These are phyloP conservation scores for Mythimna vitellina DNA, from an alignment of 2,888 invertebrate species.

Conservation along the genomic window DNA sequence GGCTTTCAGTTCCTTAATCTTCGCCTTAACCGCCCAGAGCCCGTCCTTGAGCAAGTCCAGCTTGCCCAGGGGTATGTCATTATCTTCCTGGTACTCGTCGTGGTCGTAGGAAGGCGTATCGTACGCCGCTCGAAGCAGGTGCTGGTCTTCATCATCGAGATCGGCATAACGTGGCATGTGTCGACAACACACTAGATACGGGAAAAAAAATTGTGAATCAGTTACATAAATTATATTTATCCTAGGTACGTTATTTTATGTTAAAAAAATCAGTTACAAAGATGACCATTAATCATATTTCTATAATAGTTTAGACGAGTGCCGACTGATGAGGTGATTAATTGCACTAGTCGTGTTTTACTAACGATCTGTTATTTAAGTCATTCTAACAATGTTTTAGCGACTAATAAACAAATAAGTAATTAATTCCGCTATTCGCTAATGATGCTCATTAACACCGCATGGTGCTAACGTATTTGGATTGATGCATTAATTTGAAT, in stretches of 20 bases:
- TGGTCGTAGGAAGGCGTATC: constrained; percentile 81
- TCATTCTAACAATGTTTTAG: constrained; percentile 3
- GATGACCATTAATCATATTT: constrained; percentile 5
- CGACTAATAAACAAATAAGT: neutral
- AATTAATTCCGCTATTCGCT: neutral
- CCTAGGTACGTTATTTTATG: neutral
- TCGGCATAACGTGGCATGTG: constrained; percentile 78
- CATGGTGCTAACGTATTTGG: constrained; percentile 39
- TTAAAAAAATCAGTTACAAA: neutral
- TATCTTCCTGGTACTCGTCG: constrained; percentile 76
- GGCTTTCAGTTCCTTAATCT: constrained; percentile 82
- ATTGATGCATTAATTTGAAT: constrained; percentile 10
- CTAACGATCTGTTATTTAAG: constrained; percentile 10
- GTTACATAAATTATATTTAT: neutral
- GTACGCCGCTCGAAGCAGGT: constrained; percentile 83
- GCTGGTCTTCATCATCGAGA: constrained; percentile 83
- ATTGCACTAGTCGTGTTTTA: constrained; percentile 14
- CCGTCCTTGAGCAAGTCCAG: constrained; percentile 85
- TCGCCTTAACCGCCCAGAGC: constrained; percentile 84
- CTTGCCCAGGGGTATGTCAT: constrained; percentile 76
- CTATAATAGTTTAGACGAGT: constrained; percentile 11
- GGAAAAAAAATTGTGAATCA: neutral
- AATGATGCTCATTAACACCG: constrained; percentile 24
- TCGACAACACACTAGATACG: constrained; percentile 70
- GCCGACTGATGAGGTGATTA: constrained; percentile 14